Conservation (phyloP, 1,140 invertebrate genomes). For the Mya arenaria region DNA sequence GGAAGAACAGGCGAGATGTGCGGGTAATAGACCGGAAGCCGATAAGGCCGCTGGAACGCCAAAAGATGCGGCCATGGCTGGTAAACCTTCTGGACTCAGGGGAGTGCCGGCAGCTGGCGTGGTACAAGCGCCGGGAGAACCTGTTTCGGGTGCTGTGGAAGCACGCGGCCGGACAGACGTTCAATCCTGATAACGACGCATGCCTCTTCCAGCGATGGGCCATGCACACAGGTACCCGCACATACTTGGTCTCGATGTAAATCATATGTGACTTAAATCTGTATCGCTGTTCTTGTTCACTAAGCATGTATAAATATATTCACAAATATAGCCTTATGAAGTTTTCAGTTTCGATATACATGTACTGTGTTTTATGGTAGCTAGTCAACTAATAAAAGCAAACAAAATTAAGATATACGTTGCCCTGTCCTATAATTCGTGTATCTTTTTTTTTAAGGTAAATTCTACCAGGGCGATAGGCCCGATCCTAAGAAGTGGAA, state of each 20-base stretch:
- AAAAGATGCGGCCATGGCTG: conserved; percentile 70
- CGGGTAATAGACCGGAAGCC: conserved; percentile 48
- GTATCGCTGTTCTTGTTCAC: no score
- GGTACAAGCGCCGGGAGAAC: conserved; percentile 65
- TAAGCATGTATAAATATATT: no score
- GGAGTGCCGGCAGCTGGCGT: conserved; percentile 63
- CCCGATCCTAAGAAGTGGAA: conserved; percentile 74
- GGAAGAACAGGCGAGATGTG: neutral
- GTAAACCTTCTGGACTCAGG: conserved; percentile 61
- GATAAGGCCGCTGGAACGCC: conserved; percentile 63
- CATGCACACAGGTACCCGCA: conserved; percentile 73
- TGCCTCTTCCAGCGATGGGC: conserved; percentile 73
- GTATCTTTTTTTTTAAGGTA: conserved; percentile 30
- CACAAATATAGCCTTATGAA: no score
- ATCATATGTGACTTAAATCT: no score
- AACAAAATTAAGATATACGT: neutral
- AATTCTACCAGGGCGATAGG: conserved; percentile 59
- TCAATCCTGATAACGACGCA: conserved; percentile 63
- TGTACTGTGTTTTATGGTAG: neutral
- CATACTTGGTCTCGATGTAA: no score
- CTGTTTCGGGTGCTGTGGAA: conserved; percentile 74
- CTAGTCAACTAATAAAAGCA: neutral
- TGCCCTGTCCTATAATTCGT: neutral
- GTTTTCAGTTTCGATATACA: neutral
- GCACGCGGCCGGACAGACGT: conserved; percentile 72